Evolutionary conservation across 2,888 invertebrate genomes (phyloP).

Genomic region (Psylliodes chrysocephalus): DNA sequence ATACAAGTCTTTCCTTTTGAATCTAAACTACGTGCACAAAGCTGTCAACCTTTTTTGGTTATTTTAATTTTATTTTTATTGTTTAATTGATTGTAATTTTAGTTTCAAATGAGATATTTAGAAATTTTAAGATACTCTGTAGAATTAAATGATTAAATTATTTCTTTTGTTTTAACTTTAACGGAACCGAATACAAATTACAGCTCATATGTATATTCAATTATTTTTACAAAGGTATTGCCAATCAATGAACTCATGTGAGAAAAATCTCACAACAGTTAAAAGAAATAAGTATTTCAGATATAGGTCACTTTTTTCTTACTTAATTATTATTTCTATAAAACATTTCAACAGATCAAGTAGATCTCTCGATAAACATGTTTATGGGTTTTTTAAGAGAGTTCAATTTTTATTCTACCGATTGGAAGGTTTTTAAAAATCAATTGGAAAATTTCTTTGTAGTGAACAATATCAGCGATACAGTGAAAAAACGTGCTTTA

Average conservation of each 20-base stretch:
- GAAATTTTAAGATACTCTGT: too few relatives aligned
- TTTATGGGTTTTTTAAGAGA: conserved; percentile 32
- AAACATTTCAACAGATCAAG: not conserved
- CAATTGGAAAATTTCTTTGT: conserved; percentile 43
- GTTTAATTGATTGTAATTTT: too few relatives aligned
- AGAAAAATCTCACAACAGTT: conserved; percentile 6
- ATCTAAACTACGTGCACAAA: too few relatives aligned
- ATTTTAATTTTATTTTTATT: too few relatives aligned
- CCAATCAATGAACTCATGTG: not conserved
- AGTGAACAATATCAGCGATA: conserved; percentile 38
- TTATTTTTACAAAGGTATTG: not conserved
- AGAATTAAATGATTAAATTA: not conserved
- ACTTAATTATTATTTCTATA: not conserved
- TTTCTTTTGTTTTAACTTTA: not conserved
- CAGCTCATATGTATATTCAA: not conserved
- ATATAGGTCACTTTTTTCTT: not conserved
- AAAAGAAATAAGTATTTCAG: not conserved
- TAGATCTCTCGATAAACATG: conserved; percentile 6
- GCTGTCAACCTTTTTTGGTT: too few relatives aligned
- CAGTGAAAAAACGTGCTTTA: conserved; percentile 41
- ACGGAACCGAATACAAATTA: not conserved
- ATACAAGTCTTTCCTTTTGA: too few relatives aligned
- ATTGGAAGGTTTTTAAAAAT: conserved; percentile 41
- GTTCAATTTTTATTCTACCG: conserved; percentile 23
- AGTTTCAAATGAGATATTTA: too few relatives aligned